phyloP scores from a whole-genome alignment of 2,888 invertebrate species.

The Sepioteuthis lessoniana region DNA sequence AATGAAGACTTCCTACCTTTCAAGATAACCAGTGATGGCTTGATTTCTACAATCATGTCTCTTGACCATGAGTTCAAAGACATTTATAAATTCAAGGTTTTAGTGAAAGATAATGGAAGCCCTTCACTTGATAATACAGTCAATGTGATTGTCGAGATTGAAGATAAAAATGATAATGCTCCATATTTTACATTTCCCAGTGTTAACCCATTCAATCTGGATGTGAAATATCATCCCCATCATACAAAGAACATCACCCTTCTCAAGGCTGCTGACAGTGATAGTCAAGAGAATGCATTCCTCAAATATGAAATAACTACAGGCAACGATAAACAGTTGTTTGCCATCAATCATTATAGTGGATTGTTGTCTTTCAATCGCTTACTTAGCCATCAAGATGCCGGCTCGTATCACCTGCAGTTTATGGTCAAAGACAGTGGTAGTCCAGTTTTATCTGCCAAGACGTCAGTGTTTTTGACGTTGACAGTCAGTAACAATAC shows the following conservation, averaged over 20 bases:
- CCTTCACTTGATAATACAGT: constrained; percentile 12
- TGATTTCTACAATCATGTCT: constrained; percentile 14
- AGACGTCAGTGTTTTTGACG: constrained; percentile 1
- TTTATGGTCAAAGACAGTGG: constrained; percentile 14
- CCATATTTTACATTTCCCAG: neutral
- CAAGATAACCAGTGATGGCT: constrained; percentile 20
- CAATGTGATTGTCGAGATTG: constrained; percentile 8
- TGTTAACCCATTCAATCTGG: neutral
- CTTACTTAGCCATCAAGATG: constrained; percentile 21
- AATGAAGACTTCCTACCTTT: constrained; percentile 16
- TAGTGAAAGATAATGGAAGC: constrained; percentile 23
- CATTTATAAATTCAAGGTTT: constrained; percentile 33
- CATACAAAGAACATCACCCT: neutral
- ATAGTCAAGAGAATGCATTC: constrained; percentile 12
- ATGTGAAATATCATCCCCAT: constrained; percentile 10
- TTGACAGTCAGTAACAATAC: constrained; percentile 14
- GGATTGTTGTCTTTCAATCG: neutral
- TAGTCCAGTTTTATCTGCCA: neutral
- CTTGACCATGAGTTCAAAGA: constrained; percentile 10
- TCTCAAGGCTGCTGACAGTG: constrained; percentile 9
- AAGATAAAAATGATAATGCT: constrained; percentile 23
- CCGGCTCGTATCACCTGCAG: neutral
- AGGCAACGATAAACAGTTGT: constrained; percentile 33
- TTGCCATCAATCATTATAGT: neutral
- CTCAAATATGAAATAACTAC: neutral